A percentile compares a stretch with the other conserved stretches of the same genome.
Conservation (phyloP, 2,797 vertebrate species). For the Orientallactaga sibirica region DNA sequence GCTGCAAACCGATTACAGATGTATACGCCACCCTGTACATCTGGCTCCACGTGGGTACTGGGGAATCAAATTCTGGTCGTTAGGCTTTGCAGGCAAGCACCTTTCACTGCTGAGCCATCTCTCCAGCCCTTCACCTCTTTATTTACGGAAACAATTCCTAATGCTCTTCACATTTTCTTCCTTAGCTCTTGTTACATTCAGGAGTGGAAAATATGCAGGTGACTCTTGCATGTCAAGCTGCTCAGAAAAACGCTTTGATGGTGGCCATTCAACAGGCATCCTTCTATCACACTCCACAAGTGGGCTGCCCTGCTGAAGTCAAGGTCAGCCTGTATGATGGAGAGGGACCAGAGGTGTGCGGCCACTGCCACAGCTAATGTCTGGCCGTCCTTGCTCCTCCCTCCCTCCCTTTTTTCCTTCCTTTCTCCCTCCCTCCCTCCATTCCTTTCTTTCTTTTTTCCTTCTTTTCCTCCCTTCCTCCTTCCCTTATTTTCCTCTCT, state of each 20-base stretch:
- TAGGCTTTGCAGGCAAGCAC: too few species aligned
- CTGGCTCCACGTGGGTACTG: too few species aligned
- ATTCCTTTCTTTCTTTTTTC: too few species aligned
- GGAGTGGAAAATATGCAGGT: slow-evolving; percentile 90
- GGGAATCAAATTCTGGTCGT: too few species aligned
- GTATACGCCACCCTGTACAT: too few species aligned
- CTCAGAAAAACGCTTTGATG: slow-evolving; percentile 90
- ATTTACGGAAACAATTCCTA: background rate
- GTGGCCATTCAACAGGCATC: slow-evolving; percentile 87
- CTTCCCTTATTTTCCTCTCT: background rate
- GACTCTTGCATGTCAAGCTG: slow-evolving; percentile 89
- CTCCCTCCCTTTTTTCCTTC: too few species aligned
- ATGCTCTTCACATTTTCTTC: background rate
- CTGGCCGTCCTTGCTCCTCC: background rate
- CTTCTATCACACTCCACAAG: slow-evolving; percentile 84
- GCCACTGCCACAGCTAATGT: background rate
- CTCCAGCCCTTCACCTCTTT: background rate
- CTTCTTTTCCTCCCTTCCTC: background rate
- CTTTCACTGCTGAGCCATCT: too few species aligned
- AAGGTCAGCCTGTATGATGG: slow-evolving; percentile 76
- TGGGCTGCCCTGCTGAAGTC: background rate
- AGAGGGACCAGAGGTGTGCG: background rate
- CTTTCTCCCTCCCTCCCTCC: background rate
- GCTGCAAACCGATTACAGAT: too few species aligned
- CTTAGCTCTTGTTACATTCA: slow-evolving; percentile 87